Base-by-base conservation (phyloP, 2,888 invertebrate species). In the Aphrophora alni region DNA sequence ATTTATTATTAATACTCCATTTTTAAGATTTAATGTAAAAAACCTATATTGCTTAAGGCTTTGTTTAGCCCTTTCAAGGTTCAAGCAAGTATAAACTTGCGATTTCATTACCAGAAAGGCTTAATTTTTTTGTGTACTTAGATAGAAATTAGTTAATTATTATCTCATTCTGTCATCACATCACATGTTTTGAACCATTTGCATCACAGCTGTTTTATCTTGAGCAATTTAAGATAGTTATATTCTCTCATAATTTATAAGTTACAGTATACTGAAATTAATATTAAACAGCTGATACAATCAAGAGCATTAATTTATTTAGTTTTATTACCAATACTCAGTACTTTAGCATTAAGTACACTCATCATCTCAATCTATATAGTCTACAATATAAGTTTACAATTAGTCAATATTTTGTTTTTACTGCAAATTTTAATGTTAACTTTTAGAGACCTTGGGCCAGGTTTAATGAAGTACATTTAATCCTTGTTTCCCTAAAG, bases 81-180 rank as follows among this genome's bases (percentile, higher is more conserved):
- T 59, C 44, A 14, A 44, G 14, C 44, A 44, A 44, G 44, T 44
- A 8, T 10, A 44, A 14, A 44, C 59, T 59, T 59, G 59, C 21
- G 21, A 59, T 59, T 59, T 59, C 21, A 59, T 59, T 21, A 59
- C 59, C 59, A 59, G 21, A 59, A 59, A 21, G 59, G 59, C 59
- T 59, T 59, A 59, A 59, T 59, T 59, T 59, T n/a, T n/a, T 59
- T 59, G 59, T 59, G 59, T 59, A 59, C 59, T 59, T 59, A 59
- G 59, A 21, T 59, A 59, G n/a, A 10, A 59, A 59, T 59, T 59
- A 59, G 59, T 1, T 59, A 21, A 44, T 44, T 44, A 12, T 44
- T 44, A 44, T 14, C 44, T 44, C 44, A 44, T 44, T 14, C 10
- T 33, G 5, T 21, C 59, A 59, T 21, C 59, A 59, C 59, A 21